A percentile compares a stretch with the other conserved stretches of the same genome.
These are phyloP conservation scores for Liodrosophila aerea DNA, from an alignment of 2,888 invertebrate genomes.

Conservation along the genomic window DNA sequence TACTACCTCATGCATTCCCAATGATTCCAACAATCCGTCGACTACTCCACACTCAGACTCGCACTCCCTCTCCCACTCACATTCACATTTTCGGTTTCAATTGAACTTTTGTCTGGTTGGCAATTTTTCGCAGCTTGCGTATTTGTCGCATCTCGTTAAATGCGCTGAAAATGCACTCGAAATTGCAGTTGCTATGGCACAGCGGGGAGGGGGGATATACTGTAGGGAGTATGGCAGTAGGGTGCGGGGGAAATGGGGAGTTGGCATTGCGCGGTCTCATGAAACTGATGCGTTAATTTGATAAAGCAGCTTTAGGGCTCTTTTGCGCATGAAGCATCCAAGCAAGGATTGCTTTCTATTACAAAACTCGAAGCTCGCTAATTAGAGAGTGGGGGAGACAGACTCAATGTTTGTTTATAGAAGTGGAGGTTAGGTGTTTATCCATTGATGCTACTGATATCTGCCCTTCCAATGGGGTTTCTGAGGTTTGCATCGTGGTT, in stretches of 20 bases:
- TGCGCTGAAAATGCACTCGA: slow-evolving; percentile 50
- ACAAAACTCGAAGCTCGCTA: slow-evolving; percentile 55
- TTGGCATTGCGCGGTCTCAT: slow-evolving; percentile 33
- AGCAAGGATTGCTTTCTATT: slow-evolving; percentile 61
- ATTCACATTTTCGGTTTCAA: slow-evolving; percentile 48
- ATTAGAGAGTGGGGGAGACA: slow-evolving; percentile 16
- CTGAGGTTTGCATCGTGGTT: slow-evolving; percentile 19
- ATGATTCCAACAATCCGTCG: too few species aligned
- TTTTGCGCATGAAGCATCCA: slow-evolving; percentile 47
- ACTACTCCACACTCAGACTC: too few species aligned
- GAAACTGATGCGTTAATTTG: slow-evolving; percentile 64
- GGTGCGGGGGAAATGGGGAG: neutral
- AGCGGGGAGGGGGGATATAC: neutral
- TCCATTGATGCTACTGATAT: slow-evolving; percentile 28
- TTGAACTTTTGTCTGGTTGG: slow-evolving; percentile 54
- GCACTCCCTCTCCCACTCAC: neutral
- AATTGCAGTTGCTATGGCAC: slow-evolving; percentile 23
- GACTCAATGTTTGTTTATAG: too few species aligned
- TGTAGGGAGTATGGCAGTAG: neutral
- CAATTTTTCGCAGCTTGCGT: slow-evolving; percentile 50
- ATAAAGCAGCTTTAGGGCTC: slow-evolving; percentile 65
- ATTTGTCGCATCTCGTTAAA: slow-evolving; percentile 60
- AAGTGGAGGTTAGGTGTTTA: neutral
- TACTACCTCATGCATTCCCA: neutral
- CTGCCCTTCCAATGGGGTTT: slow-evolving; percentile 24